Evolutionary conservation across 2,113 vertebrate species (phyloP), one percentile per base, ranked within the genome.

Genomic region (Cephalophus harveyi): DNA sequence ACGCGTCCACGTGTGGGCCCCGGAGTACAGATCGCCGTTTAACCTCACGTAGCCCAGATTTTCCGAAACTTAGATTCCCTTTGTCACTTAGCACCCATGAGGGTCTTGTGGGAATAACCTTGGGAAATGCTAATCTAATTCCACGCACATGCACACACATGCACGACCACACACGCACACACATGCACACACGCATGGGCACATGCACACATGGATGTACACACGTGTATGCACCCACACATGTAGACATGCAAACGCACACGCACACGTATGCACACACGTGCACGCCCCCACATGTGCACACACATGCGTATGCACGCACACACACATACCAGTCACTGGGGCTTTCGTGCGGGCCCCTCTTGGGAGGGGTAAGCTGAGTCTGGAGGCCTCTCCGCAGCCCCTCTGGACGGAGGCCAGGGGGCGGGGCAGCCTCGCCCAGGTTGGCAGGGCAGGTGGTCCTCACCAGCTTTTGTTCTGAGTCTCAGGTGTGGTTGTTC

Each of bases 341-440:
- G 40, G 91, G 84, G 13, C 50, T 89, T 52, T 87, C 11, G 6
- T 4, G 40, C n/a, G 52, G 54, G 40, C 43, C 30, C 14, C 19
- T 64, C 50, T 71, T 40, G 27, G 9, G 46, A 55, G 33, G 57
- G 60, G 57, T 55, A n/a, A 30, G 12, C 81, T 33, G 55, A 16
- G 36, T 23, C 21, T 74, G 46, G 52, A 1, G 27, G 12, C 46
- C 50, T 8, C 55, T 36, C n/a, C 4, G 1, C 48, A 6, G 9
- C 17, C 30, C 16, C 12, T 6, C 43, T 30, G 50, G 27, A 50
- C 5, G 0, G 23, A 7, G 15, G 10, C 16, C 0, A 0, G 19
- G 14, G 82, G 67, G 43, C 30, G 1, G n/a, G 40, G 4, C 3
- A 13, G 40, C 9, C 23, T 23, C n/a, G 28, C 50, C 48, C 16